These are phyloP conservation scores for Littorina saxatilis DNA, from an alignment of 1,140 invertebrate genomes.

Conservation along the genomic window DNA sequence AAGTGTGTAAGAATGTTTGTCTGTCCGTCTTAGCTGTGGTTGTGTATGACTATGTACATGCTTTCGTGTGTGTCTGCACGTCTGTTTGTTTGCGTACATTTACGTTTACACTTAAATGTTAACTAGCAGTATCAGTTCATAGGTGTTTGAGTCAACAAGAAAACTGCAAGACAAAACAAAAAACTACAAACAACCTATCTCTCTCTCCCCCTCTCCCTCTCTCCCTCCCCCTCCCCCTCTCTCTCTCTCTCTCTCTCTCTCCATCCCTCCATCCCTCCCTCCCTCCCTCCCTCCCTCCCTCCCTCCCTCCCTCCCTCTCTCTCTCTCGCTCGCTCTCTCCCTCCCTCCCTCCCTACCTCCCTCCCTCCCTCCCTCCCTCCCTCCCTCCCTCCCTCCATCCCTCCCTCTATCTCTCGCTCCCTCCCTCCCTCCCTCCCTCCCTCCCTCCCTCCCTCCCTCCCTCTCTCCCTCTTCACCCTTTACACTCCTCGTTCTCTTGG, in stretches of 20 bases:
- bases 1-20: background rate
- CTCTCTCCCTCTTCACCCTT: too few species aligned
- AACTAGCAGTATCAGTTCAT: too few species aligned
- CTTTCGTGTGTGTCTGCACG: background rate
- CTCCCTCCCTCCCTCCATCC: too few species aligned
- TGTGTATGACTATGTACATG: background rate
- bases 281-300: conserved; percentile 16
- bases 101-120: background rate
- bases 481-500: too few species aligned
- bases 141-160: too few species aligned
- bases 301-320: conserved; percentile 12
- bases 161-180: too few species aligned
- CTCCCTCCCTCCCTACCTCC: too few species aligned
- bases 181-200: background rate
- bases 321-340: too few species aligned
- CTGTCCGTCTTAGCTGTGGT: background rate
- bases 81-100: background rate
- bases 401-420: too few species aligned
- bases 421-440: background rate
- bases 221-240: background rate
- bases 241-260: conserved; percentile 19
- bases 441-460: background rate
- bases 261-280: too few species aligned
- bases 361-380: too few species aligned
- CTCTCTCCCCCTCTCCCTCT: conserved; percentile 16